Base-by-base conservation (phyloP, 2,888 invertebrate species). In the Xanthorhoe spadicearia region DNA sequence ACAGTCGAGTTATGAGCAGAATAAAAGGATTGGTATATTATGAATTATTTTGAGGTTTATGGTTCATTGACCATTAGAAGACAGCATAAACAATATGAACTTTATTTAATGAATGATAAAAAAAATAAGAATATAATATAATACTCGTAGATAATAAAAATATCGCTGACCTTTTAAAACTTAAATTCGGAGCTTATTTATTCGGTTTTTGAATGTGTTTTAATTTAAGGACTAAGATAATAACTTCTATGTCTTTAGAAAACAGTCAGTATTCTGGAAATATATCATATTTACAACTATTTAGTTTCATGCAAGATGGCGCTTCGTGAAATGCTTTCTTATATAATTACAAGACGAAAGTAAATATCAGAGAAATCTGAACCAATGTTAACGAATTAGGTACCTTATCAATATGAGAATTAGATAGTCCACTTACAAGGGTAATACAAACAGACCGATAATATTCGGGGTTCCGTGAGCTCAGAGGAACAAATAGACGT, bases 401-500 rank as follows among this genome's bases (percentile, higher is more conserved):
- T 48, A 17, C 48, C 64, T 23, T 23, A 67, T 62, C 58, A 70
- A 66, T 68, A 70, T 61, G 64, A 66, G 48, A 58, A 67, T 67
- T 62, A 63, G 59, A 66, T 66, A 71, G 69, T 57, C 61, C 60
- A 55, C 63, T 69, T 68, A 69, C 68, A 65, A 69, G 68, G 71
- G 66, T 63, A 58, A 60, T 66, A 54, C 72, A 73, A 74, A 73
- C 69, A 70, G 28, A 53, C 62, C 61, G 59, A 68, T 71, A 68
- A 66, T 71, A 71, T 67, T 63, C 50, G 17, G 54, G 23, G 58
- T 28, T 28, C 58, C 19, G 50, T 55, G 50, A 46, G 23, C 56
- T 43, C 35, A 55, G 8, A 64, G 73, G 79, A 74, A 81, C 84
- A 85, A 82, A 85, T 83, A 88, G 82, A 87, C 83, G 82, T 80